Conservation (phyloP, 2,888 invertebrate genomes). For the Alloscopus bannaensis region DNA sequence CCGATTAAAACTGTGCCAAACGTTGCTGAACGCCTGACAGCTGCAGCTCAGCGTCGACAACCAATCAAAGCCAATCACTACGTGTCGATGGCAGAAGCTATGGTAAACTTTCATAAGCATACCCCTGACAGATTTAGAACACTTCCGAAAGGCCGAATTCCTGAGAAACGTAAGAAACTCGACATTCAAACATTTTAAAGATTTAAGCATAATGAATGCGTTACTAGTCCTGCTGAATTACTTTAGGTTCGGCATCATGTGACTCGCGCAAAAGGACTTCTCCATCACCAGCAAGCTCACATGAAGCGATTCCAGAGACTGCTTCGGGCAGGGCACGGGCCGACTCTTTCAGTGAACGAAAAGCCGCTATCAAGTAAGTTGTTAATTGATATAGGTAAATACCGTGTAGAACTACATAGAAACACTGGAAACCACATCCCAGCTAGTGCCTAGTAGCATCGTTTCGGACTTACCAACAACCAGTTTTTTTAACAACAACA, state of each 20-base stretch:
- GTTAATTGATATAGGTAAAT: no score
- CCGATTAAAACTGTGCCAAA: neutral
- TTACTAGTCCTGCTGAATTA: neutral
- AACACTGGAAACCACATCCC: no score
- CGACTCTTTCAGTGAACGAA: constrained; percentile 6
- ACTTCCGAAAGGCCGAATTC: constrained; percentile 69
- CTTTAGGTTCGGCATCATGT: constrained; percentile 26
- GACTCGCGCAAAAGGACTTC: constrained; percentile 9
- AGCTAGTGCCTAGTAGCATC: no score
- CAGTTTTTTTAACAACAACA: no score
- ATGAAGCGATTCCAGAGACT: neutral
- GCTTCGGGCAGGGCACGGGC: constrained; percentile 16
- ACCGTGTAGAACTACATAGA: no score
- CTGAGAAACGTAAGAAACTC: constrained; percentile 39
- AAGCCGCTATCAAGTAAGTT: neutral
- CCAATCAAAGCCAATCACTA: constrained; percentile 74
- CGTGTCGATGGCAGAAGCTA: constrained; percentile 80
- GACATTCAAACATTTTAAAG: constrained; percentile 75
- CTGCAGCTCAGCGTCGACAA: constrained; percentile 15
- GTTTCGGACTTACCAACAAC: no score
- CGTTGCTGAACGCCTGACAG: constrained; percentile 21
- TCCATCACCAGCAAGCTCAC: constrained; percentile 30
- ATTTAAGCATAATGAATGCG: neutral
- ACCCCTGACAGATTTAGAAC: constrained; percentile 80
- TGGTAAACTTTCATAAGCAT: constrained; percentile 79